These are phyloP conservation scores for Fulmarus glacialis DNA, from an alignment of 2,113 vertebrate genomes.

Conservation along the genomic window DNA sequence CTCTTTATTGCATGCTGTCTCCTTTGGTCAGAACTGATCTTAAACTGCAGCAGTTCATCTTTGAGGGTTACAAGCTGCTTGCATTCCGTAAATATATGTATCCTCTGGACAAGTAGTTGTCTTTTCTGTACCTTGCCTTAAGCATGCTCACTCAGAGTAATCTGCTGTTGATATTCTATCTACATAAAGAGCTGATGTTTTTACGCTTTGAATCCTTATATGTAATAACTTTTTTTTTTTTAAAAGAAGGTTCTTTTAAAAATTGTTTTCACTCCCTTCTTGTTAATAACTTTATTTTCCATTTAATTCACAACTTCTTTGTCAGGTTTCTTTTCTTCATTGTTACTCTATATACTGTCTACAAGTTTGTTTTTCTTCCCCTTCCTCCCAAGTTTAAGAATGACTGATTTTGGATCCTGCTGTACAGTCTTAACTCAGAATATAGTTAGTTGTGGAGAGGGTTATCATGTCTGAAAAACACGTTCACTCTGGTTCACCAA, in stretches of 20 bases:
- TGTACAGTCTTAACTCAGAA: neutral
- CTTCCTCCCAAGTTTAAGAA: neutral
- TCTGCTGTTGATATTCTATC: accelerated
- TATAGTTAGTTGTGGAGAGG: neutral
- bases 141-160: neutral
- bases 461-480: neutral
- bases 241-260: neutral
- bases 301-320: neutral
- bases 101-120: neutral
- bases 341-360: neutral
- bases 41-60: neutral
- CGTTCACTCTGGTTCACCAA: neutral
- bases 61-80: neutral
- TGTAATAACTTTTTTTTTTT: neutral
- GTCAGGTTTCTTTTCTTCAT: neutral
- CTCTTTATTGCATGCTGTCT: neutral
- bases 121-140: neutral
- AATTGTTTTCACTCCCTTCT: neutral
- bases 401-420: neutral
- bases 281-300: neutral
- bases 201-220: neutral
- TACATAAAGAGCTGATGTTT: neutral
- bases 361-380: neutral
- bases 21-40: neutral
- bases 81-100: neutral